phyloP scores from a whole-genome alignment of 2,113 vertebrate species.

The Microcebus ravelobensis region DNA sequence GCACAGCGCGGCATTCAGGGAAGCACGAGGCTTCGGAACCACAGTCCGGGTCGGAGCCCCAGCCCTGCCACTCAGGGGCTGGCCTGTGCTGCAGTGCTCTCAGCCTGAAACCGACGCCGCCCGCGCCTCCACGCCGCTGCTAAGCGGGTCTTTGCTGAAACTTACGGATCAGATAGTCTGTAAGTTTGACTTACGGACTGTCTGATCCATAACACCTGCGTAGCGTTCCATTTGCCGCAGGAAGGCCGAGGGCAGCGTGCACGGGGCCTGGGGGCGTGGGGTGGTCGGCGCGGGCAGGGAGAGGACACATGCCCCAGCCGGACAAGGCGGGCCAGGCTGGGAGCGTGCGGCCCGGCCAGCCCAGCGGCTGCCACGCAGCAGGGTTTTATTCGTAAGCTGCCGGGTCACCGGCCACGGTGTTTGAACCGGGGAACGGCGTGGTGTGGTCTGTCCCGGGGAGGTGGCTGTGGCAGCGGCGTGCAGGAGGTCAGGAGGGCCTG shows the following conservation, averaged over 20 bases:
- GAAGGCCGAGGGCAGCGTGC: not conserved
- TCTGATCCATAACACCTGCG: not conserved
- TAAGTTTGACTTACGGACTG: no score
- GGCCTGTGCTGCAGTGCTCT: not conserved
- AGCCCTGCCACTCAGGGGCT: not conserved
- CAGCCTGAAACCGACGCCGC: not conserved
- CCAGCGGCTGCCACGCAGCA: no score
- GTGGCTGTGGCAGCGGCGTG: no score
- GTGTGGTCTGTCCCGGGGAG: not conserved
- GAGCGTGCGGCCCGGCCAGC: not conserved
- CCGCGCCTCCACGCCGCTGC: accelerated
- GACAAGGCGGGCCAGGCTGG: accelerated
- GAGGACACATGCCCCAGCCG: accelerated
- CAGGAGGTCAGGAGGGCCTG: not conserved
- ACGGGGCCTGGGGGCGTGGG: not conserved
- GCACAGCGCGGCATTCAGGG: not conserved
- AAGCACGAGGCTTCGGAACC: not conserved
- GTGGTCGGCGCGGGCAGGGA: not conserved
- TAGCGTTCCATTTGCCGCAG: not conserved
- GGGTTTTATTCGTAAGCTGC: not conserved
- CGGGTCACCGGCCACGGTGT: no score
- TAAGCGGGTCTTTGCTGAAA: accelerated
- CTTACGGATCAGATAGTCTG: not conserved
- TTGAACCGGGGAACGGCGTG: no score
- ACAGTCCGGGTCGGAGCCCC: no score